These are phyloP conservation scores for Leptopilina boulardi DNA, from an alignment of 1,140 invertebrate species.

Conservation along the genomic window DNA sequence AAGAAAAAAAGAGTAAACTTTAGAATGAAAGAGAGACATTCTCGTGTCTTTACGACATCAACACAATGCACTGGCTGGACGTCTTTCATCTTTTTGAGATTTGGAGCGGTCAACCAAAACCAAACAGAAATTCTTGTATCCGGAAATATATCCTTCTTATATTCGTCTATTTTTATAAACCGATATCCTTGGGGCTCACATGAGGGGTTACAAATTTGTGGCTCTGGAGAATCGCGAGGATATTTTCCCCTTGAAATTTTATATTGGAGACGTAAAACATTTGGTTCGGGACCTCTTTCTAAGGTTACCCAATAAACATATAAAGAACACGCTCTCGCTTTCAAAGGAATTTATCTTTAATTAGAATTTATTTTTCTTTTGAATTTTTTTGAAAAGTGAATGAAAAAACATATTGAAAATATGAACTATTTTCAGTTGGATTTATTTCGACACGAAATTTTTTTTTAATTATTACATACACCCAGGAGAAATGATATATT, in stretches of 20 bases:
- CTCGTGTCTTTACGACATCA: constrained; percentile 8
- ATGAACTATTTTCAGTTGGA: too few species aligned
- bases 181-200: constrained; percentile 12
- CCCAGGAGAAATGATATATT: too few species aligned
- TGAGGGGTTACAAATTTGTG: neutral
- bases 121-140: constrained; percentile 11
- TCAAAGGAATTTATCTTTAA: neutral
- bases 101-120: constrained; percentile 12
- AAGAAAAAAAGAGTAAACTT: constrained; percentile 6
- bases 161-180: constrained; percentile 23
- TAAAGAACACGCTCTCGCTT: neutral
- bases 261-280: constrained; percentile 14
- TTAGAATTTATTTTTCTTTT: too few species aligned
- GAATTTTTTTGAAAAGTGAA: too few species aligned
- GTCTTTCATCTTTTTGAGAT: neutral
- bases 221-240: neutral
- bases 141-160: constrained; percentile 22
- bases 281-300: neutral
- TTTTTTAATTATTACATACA: too few species aligned
- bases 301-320: neutral
- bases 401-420: too few species aligned
- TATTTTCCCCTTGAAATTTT: neutral
- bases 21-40: constrained; percentile 17
- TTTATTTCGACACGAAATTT: too few species aligned
- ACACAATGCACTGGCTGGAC: constrained; percentile 16